A percentile compares a stretch with the other conserved stretches of the same genome.
phyloP scores from a whole-genome alignment of 2,888 invertebrate genomes.

The Diaperis boleti region DNA sequence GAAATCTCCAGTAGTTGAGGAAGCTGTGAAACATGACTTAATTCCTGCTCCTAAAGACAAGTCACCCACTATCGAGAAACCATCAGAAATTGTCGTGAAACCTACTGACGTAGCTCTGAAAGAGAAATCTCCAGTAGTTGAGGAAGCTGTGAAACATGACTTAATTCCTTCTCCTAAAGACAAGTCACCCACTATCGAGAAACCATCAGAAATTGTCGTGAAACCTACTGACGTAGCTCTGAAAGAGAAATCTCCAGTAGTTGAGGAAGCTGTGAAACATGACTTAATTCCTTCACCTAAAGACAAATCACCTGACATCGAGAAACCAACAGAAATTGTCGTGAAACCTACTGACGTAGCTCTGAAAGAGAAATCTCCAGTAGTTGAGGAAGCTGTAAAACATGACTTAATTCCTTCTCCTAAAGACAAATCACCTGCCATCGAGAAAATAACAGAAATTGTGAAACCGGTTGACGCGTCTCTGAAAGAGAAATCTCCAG shows the following conservation, averaged over 20 bases:
- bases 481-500: conserved; percentile 4
- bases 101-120: not conserved
- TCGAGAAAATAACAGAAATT: conserved; percentile 1
- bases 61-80: conserved; percentile 10
- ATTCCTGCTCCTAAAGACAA: not conserved
- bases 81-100: not conserved
- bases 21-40: conserved; percentile 42
- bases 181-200: conserved; percentile 3
- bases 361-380: conserved; percentile 18
- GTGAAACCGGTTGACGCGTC: not conserved
- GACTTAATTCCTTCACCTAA: not conserved
- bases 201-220: conserved; percentile 1
- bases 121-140: conserved; percentile 6
- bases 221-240: not conserved
- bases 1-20: conserved; percentile 22
- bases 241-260: conserved; percentile 5
- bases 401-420: not conserved
- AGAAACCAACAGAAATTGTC: conserved; percentile 4
- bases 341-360: not conserved
- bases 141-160: conserved; percentile 11
- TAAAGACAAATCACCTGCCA: conserved; percentile 7
- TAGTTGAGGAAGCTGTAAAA: not conserved
- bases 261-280: not conserved
- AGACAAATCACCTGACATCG: conserved; percentile 8
- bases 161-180: conserved; percentile 11